Base-by-base conservation (phyloP, 2,113 vertebrate genomes). In the Corythoichthys intestinalis region DNA sequence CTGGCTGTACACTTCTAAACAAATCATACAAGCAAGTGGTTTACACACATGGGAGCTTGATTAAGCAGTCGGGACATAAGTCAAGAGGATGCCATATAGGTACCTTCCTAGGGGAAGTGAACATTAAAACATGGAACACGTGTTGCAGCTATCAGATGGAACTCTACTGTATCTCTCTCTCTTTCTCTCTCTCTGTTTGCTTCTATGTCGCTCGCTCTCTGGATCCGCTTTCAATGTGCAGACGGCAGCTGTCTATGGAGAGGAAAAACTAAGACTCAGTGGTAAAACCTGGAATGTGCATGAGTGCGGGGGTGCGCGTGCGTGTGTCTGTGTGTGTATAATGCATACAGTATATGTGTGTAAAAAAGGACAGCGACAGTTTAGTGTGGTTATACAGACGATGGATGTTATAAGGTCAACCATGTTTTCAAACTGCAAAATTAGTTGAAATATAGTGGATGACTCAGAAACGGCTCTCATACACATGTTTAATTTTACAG, bases 161-260 rank as follows among this genome's bases (percentile, higher is more conserved):
- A 66, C 64, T 50, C 71, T 38, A 17, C 49, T 37, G 62, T 38
- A 28, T 62, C 7, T 39, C 52, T 41, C 50, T 63, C 62, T 9
- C 44, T 59, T 20, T 50, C 54, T 20, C 62, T 54, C 69, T 14
- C 50, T 49, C 71, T 37, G n/a, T 65, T 12, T 47, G 54, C 20
- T 56, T 56, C 65, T 6, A 39, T 62, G 57, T 46, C 65, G 34
- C 64, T 56, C 65, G 13, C 56, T 57, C 67, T 69, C 74, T 70
- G 70, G 85, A 80, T 87, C 82, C 28, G 62, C 72, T 88, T 83
- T 82, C 80, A 74, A 69, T 79, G 73, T 83, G 84, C 85, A 87
- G 89, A 89, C 89, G 81, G 81, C 85, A 82, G 81, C 78, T 84
- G 84, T 86, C 81, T 84, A 78, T 74, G 46, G 66, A 75, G 68